Evolutionary conservation across 2,113 vertebrate species (phyloP).

Genomic region (pig (Sus scrofa)): T2T-Sscrofa CM000827.6:86183001-86183500

Average conservation of each 20-base stretch:
- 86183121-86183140: background rate
- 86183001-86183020: background rate
- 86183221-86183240: background rate
- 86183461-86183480: background rate
- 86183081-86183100: background rate
- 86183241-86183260: background rate
- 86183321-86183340: background rate
- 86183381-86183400: background rate
- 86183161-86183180: background rate
- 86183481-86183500: background rate
- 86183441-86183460: background rate
- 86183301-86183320: background rate
- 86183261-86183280: background rate
- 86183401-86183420: background rate
- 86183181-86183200: background rate
- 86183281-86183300: background rate
- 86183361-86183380: background rate
- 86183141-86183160: background rate
- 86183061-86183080: background rate
- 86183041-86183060: background rate
- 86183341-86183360: background rate
- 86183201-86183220: background rate
- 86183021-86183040: background rate
- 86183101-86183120: background rate
- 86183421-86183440: background rate